Evolutionary conservation across 2,113 vertebrate species (phyloP), one percentile per base, ranked within the genome.

Genomic region (Ctenomys sociabilis): DNA sequence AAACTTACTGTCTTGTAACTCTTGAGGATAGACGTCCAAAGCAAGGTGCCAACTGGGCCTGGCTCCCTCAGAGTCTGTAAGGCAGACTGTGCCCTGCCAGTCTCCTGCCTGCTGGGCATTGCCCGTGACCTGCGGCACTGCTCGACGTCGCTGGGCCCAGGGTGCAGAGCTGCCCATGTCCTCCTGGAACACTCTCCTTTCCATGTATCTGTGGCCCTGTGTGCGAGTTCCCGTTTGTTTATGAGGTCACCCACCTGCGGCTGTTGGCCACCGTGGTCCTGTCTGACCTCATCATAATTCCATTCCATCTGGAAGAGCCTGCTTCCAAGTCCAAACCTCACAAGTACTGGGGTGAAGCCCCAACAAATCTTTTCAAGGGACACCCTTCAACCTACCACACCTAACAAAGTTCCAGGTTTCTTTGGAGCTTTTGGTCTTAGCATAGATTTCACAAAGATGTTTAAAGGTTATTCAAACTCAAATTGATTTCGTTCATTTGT

Each of bases 281-380:
- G 35, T 14, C 54, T 4, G 61, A 63, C 11, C 45, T 52, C 12
- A 32, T 35, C 77, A 11, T 54, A 68, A 32, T 28, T 37, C 7
- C 0, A 10, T 57, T 2, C 11, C 37, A 45, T 19, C 73, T 30
- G 8, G 28, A 90, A 73, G 45, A 89, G 7, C 26, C 90, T 73
- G 7, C 64, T 90, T 82, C 57, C 93, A 81, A 85, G 64, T 45
- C 54, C 28, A 37, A 32, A 82, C 80, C 21, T 82, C 92, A 43
- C 0, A 12, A 17, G 43, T 7, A 37, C 19, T 37, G 26, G 54
- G 43, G 26, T 35, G 43, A 63, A 37, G 54, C 26, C 35, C n/a
- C n/a, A 9, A 10, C 11, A 7, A 6, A 43, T 52, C 11, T 26
- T 90, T 81, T 49, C 93, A 21, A 77, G 35, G 45, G 5, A 77